These are phyloP conservation scores for Crotalus helleri DNA, from an alignment of 2,113 vertebrate species.

Conservation along the genomic window DNA sequence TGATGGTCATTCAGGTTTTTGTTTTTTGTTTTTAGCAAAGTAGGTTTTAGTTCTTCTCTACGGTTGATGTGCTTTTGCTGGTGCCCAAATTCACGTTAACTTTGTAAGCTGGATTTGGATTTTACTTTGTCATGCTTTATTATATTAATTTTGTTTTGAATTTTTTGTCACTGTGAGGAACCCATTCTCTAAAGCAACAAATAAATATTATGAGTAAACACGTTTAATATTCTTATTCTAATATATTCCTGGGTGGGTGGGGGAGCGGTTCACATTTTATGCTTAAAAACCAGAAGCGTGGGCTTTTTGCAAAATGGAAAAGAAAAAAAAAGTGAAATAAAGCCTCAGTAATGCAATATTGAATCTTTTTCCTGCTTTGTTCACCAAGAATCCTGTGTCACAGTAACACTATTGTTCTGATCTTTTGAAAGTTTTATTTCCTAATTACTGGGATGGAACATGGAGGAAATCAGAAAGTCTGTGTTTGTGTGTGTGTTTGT, in stretches of 20 bases:
- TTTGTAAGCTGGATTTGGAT: background rate
- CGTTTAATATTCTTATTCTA: background rate
- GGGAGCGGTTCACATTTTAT: background rate
- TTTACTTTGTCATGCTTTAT: background rate
- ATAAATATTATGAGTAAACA: background rate
- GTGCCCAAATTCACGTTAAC: background rate
- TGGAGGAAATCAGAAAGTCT: conserved; percentile 38
- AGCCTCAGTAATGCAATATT: conserved; percentile 44
- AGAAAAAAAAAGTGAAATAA: background rate
- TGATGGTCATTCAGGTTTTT: background rate
- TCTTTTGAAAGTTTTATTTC: background rate
- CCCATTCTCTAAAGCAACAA: background rate
- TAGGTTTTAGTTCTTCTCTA: background rate
- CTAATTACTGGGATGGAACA: conserved; percentile 52
- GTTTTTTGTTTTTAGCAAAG: background rate
- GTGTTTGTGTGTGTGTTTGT: background rate
- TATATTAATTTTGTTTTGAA: background rate
- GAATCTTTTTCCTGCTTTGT: conserved; percentile 43
- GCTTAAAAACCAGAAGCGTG: background rate
- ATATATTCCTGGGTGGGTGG: background rate
- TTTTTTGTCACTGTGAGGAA: background rate
- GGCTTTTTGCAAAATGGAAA: background rate
- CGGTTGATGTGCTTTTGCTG: background rate
- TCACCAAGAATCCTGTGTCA: conserved; percentile 36
- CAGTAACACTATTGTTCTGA: conserved; percentile 34